Evolutionary conservation across 2,797 vertebrate species (phyloP).

Genomic region (Lithobates sylvaticus): DNA sequence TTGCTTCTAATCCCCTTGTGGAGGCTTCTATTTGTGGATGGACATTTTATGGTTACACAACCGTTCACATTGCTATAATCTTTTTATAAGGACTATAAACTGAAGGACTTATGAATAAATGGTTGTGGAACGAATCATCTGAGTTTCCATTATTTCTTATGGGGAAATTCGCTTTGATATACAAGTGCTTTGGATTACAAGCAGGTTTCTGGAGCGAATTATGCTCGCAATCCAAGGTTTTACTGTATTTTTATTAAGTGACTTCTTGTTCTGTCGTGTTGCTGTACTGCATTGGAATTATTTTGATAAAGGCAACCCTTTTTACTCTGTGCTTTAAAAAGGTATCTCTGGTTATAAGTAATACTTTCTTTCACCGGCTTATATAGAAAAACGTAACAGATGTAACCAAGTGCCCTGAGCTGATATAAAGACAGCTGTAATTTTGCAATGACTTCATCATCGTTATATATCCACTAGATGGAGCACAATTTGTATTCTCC

Average conservation of each 20-base stretch:
- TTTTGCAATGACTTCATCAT: not conserved
- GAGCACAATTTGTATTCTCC: slow-evolving; percentile 4
- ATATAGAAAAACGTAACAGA: not conserved
- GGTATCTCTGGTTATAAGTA: not conserved
- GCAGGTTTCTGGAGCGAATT: too few relatives aligned
- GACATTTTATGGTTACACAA: too few relatives aligned
- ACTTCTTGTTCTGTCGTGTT: not conserved
- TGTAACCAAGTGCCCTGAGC: not conserved
- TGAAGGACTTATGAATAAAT: too few relatives aligned
- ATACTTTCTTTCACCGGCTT: not conserved
- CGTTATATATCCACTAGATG: slow-evolving; percentile 17
- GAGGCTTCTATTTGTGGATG: too few relatives aligned
- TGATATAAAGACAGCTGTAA: not conserved
- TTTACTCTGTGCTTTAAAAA: not conserved
- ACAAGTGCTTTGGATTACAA: too few relatives aligned
- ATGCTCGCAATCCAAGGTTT: too few relatives aligned
- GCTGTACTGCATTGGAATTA: not conserved
- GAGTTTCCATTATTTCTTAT: too few relatives aligned
- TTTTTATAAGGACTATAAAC: too few relatives aligned
- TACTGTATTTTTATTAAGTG: not conserved
- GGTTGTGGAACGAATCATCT: too few relatives aligned
- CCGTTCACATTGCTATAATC: too few relatives aligned
- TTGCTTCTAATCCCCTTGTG: too few relatives aligned
- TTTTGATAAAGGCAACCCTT: not conserved
- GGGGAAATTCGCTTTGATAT: too few relatives aligned